Base-by-base conservation (phyloP, 2,797 vertebrate species). In the Myioborus miniatus region DNA sequence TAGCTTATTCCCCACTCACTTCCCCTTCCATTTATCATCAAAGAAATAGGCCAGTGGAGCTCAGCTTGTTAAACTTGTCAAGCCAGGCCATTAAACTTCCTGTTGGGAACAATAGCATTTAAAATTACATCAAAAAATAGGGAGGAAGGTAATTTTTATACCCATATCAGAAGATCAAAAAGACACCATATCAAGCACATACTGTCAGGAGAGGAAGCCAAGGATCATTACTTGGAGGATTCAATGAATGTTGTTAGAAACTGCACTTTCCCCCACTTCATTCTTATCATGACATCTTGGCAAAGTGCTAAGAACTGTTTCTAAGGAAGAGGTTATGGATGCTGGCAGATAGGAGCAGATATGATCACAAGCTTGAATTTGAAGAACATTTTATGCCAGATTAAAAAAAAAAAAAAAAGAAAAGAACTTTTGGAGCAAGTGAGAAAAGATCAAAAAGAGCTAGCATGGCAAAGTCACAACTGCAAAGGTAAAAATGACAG, bases 271-370 rank as follows among this genome's bases (percentile, higher is more conserved):
- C 29, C 14, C 49, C 44, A 60, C 60, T 92, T 89, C 1, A 0
- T 67, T 90, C 85, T 83, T 90, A 69, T 44, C 74, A 69, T 68
- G 76, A 86, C 55, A 83, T 36, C 85, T 83, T 92, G 72, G 82
- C 70, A 76, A 92, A 85, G 24, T 43, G 58, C 26, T 75, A 70
- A 71, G 53, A 92, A 80, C 47, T 81, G 27, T 75, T 94, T 84
- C 64, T 72, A 85, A 89, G 46, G 32, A 75, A 91, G 78, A 81
- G 39, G 76, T 92, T 86, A 78, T 2, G 2, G 63, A 79, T 63
- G 29, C 39, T 88, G 62, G 47, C 71, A 91, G 71, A 63, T 6
- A 22, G 47, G 44, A 59, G 32, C 37, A 83, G 68, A 80, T 15
- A 62, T 1, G 15, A 71, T 76, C 79, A 77, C 17, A 55, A 72